Evolutionary conservation across 1,140 invertebrate species (phyloP).

Genomic region (Drosophila sulfurigaster): DNA sequence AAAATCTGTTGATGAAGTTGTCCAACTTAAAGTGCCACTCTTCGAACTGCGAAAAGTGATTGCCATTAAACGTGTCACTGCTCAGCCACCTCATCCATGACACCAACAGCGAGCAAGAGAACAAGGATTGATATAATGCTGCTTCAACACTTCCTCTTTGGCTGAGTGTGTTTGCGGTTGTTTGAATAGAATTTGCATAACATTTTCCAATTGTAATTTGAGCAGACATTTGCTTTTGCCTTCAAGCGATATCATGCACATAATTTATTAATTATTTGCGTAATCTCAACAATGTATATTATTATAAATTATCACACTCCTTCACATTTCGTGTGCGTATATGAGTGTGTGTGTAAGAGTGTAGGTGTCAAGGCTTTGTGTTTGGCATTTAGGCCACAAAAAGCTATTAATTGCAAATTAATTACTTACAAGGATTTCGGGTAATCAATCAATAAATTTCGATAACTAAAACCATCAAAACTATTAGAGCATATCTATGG

Average conservation of each 20-base stretch:
- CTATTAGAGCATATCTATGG: neutral
- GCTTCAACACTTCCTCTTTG: slow-evolving; percentile 18
- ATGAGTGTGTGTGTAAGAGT: slow-evolving; percentile 6
- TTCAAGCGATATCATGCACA: slow-evolving; percentile 4
- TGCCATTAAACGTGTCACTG: slow-evolving; percentile 58
- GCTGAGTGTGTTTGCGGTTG: slow-evolving; percentile 20
- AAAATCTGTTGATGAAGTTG: slow-evolving; percentile 59
- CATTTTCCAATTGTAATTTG: slow-evolving; percentile 21
- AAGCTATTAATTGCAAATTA: slow-evolving; percentile 29
- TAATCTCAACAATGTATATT: slow-evolving; percentile 29
- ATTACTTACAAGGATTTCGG: slow-evolving; percentile 17
- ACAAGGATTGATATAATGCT: slow-evolving; percentile 26
- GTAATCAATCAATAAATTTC: slow-evolving; percentile 36
- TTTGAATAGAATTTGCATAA: slow-evolving; percentile 56
- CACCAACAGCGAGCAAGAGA: too few species aligned
- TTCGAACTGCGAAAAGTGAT: slow-evolving; percentile 51
- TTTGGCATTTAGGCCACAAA: slow-evolving; percentile 9
- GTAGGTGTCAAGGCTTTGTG: slow-evolving; percentile 14
- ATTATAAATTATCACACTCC: slow-evolving; percentile 17
- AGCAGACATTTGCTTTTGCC: neutral
- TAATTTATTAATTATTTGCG: slow-evolving; percentile 43
- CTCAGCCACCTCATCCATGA: slow-evolving; percentile 10
- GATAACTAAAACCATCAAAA: slow-evolving; percentile 17
- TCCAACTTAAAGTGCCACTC: slow-evolving; percentile 56
- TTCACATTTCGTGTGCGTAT: neutral